A percentile compares a stretch with the other conserved stretches of the same genome.
Conservation (phyloP, 2,797 vertebrate genomes). For the Poeciliopsis turneri region DNA sequence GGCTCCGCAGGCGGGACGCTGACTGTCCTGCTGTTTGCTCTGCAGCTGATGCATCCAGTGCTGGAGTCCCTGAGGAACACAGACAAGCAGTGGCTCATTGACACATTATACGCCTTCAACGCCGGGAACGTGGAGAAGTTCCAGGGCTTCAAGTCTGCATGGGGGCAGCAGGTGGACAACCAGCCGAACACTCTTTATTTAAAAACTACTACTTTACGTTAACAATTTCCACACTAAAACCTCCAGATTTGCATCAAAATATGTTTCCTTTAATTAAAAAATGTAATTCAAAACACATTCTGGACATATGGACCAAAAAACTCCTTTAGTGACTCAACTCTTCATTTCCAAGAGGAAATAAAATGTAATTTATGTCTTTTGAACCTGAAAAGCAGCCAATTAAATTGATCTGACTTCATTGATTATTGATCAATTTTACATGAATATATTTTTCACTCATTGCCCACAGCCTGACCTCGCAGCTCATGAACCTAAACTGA, state of each 20-base stretch:
- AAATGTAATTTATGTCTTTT: background rate
- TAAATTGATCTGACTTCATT: background rate
- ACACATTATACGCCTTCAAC: conserved; percentile 96
- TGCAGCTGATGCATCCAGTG: conserved; percentile 96
- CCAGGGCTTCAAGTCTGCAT: conserved; percentile 90
- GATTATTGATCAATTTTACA: background rate
- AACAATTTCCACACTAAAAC: background rate
- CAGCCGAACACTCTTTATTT: background rate
- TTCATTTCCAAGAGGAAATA: background rate
- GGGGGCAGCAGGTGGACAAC: conserved; percentile 91
- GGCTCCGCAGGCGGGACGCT: background rate
- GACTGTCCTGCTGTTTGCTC: conserved; percentile 20
- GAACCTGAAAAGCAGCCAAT: background rate
- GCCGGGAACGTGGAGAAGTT: conserved; percentile 95
- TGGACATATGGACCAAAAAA: background rate
- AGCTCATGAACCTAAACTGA: conserved; percentile 91
- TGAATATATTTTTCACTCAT: conserved; percentile 1
- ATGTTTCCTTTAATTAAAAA: background rate
- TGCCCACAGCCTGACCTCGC: conserved; percentile 89
- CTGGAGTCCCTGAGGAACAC: conserved; percentile 93
- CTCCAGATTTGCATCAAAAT: background rate
- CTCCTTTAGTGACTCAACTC: background rate
- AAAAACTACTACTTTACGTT: background rate
- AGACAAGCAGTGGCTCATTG: conserved; percentile 96
- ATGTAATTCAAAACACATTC: background rate